Conservation (phyloP, 2,797 vertebrate genomes). For the Neomorphus geoffroyi region DNA sequence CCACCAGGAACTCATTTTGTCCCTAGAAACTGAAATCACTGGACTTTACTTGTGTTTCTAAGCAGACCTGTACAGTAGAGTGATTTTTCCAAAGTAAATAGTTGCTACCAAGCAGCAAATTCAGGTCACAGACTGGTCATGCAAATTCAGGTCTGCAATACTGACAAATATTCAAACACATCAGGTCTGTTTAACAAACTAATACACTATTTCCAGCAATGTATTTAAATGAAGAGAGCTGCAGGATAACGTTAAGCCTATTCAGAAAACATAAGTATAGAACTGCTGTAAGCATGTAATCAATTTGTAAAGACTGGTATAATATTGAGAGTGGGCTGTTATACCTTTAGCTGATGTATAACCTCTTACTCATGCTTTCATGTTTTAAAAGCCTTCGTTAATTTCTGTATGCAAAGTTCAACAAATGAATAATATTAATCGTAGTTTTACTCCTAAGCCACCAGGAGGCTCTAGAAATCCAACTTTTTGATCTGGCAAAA, state of each 20-base stretch:
- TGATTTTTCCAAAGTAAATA: neutral
- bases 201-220: neutral
- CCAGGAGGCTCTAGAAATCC: constrained; percentile 72
- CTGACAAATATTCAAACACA: neutral
- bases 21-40: neutral
- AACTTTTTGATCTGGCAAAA: constrained; percentile 16
- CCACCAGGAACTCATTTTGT: neutral
- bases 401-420: neutral
- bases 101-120: neutral
- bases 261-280: neutral
- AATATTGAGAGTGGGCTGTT: neutral
- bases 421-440: neutral
- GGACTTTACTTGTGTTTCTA: neutral
- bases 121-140: neutral
- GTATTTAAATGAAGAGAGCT: neutral
- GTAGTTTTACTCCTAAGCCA: constrained; percentile 65
- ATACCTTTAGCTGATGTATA: neutral
- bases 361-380: neutral
- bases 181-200: neutral
- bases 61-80: neutral
- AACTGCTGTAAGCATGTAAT: neutral
- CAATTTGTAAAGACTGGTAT: neutral
- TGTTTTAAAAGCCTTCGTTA: neutral
- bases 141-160: neutral
- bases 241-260: neutral